Evolutionary conservation across 2,797 vertebrate genomes (phyloP).

Genomic region (Centroberyx gerrardi): DNA sequence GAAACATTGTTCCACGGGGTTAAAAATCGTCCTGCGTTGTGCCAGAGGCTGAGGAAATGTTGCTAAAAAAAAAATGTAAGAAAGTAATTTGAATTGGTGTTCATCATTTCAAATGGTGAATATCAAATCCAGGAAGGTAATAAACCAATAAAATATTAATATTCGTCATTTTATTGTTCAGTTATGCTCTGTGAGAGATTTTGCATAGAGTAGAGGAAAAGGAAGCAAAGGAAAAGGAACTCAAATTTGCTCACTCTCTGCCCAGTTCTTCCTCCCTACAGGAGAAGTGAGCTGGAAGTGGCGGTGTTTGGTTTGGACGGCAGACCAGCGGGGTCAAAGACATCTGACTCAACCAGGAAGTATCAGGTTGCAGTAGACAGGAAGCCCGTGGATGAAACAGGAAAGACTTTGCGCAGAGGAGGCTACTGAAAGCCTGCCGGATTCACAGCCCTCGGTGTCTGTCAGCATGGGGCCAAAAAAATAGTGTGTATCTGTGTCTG

Average conservation of each 20-base stretch:
- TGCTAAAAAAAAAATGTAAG: slow-evolving; percentile 56
- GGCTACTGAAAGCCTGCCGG: slow-evolving; percentile 64
- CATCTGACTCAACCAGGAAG: slow-evolving; percentile 79
- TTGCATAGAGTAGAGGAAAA: slow-evolving; percentile 38
- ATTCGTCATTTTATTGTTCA: slow-evolving; percentile 50
- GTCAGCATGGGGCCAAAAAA: slow-evolving; percentile 50
- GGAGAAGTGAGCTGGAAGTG: slow-evolving; percentile 56
- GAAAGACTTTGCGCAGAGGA: slow-evolving; percentile 69
- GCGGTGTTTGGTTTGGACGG: slow-evolving; percentile 67
- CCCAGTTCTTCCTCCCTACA: slow-evolving; percentile 41
- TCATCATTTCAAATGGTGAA: slow-evolving; percentile 72
- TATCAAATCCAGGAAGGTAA: slow-evolving; percentile 64
- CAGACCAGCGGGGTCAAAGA: slow-evolving; percentile 71
- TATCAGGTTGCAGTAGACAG: slow-evolving; percentile 76
- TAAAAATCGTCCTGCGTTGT: slow-evolving; percentile 81
- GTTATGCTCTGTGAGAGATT: slow-evolving; percentile 50
- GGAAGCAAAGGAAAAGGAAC: neutral
- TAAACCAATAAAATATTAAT: slow-evolving; percentile 78
- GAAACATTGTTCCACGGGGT: slow-evolving; percentile 83
- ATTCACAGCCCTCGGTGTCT: slow-evolving; percentile 37
- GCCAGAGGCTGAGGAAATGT: slow-evolving; percentile 75
- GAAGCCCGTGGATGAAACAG: slow-evolving; percentile 78
- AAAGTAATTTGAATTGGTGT: slow-evolving; percentile 67
- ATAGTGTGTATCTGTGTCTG: neutral
- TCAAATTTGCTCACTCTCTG: slow-evolving; percentile 18